Base-by-base conservation (phyloP, 1,140 invertebrate genomes). In the Zelostemma sp. region DNA sequence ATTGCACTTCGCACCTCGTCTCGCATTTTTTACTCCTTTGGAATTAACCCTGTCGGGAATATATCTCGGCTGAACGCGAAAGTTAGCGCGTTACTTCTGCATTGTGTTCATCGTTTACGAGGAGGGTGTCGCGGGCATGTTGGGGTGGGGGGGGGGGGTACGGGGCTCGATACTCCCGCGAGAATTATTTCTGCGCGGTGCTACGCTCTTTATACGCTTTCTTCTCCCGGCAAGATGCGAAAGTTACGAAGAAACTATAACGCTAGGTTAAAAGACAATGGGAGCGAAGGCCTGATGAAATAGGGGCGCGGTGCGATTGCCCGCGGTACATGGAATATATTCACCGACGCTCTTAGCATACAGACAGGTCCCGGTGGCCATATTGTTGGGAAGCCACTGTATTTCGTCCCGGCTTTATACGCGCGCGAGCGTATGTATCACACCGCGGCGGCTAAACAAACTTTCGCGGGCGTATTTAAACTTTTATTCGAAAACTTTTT, bases 401-500 rank as follows among this genome's bases (percentile, higher is more conserved):
- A 58, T 16, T 28, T 58, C 28, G 33, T 50, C 17, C 40, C n/a
- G 21, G 25, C 28, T 21, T 55, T 21, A 14, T 41, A 31, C 35
- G 18, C 41, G 21, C 35, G 18, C 41, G 21, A 50, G 33, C 48
- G 51, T 31, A 43, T 48, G 31, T 28, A 58, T 14, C 45, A 12
- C 25, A 16, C 19, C 45, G 25, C 25, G 25, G 25, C 8, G 49
- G 63, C 61, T 68, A 74, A 75, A 76, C 74, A 76, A 83, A 83
- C 68, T 82, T 83, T 76, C 63, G 58, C 55, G 63, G 73, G 68
- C 69, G 75, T 80, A 81, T 81, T 82, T 81, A 81, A 83, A 83
- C 76, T 83, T 83, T 81, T 80, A 82, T 83, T 81, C 76, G 74
- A 78, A 82, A 83, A 83, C 78, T 83, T 83, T 83, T 81, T 81